These are phyloP conservation scores for Clarias fuscus DNA, from an alignment of 2,797 vertebrate genomes.

Conservation along the genomic window DNA sequence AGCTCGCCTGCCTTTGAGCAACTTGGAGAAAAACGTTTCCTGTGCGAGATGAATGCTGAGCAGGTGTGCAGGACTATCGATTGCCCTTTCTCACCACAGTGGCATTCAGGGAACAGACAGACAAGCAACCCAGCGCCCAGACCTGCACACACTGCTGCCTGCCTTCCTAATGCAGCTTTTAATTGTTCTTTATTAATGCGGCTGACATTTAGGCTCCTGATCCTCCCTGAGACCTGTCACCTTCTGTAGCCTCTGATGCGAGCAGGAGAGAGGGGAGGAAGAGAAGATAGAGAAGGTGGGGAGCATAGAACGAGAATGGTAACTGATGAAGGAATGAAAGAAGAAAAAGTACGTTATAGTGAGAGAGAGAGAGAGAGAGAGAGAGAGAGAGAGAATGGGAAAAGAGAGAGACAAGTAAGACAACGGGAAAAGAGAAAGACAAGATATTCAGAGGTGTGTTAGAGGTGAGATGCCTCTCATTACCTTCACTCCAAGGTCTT, in stretches of 20 bases:
- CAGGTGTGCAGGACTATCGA: slow-evolving; percentile 85
- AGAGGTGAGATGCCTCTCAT: slow-evolving; percentile 60
- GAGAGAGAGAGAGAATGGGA: not conserved
- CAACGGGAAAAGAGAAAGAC: slow-evolving; percentile 9
- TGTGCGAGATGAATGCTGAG: slow-evolving; percentile 86
- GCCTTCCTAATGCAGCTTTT: slow-evolving; percentile 77
- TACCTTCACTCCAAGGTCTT: slow-evolving; percentile 94
- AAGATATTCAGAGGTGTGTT: slow-evolving; percentile 36
- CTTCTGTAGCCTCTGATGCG: slow-evolving; percentile 46
- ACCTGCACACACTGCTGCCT: slow-evolving; percentile 65
- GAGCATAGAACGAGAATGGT: not conserved
- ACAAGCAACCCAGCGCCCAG: slow-evolving; percentile 79
- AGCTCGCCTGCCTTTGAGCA: slow-evolving; percentile 70
- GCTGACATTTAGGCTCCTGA: slow-evolving; percentile 79
- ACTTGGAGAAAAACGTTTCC: slow-evolving; percentile 78
- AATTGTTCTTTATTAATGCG: slow-evolving; percentile 84
- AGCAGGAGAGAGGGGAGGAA: slow-evolving; percentile 24
- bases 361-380: not conserved
- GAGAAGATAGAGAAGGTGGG: slow-evolving; percentile 8
- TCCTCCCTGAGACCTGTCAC: slow-evolving; percentile 64
- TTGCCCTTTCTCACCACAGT: slow-evolving; percentile 86
- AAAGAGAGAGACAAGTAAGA: slow-evolving; percentile 13
- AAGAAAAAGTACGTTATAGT: not conserved
- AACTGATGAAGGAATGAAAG: not conserved
- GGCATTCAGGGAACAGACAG: slow-evolving; percentile 87